These are phyloP conservation scores for Gavia stellata DNA, from an alignment of 2,113 vertebrate species.

Conservation along the genomic window DNA sequence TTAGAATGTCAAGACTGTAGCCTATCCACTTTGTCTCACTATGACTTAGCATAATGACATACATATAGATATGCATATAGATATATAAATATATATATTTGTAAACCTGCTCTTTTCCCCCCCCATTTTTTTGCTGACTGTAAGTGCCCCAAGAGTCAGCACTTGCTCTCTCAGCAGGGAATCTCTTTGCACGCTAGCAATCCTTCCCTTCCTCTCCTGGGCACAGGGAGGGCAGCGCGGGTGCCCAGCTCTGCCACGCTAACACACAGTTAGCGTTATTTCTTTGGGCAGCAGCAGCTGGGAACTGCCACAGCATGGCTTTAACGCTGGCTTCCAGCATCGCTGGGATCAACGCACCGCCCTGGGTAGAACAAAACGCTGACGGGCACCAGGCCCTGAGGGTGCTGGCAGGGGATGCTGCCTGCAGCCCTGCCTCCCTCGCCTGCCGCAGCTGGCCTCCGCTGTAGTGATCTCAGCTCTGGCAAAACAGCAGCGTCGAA, in stretches of 20 bases:
- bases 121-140: background rate
- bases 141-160: background rate
- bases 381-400: background rate
- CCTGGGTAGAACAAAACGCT: background rate
- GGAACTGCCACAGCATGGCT: background rate
- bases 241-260: background rate
- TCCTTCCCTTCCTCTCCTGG: background rate
- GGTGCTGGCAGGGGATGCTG: background rate
- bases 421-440: background rate
- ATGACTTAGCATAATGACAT: background rate
- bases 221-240: fast-evolving
- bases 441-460: background rate
- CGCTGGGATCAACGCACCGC: background rate
- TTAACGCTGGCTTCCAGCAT: background rate
- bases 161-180: background rate
- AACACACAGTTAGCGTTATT: background rate
- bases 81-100: background rate
- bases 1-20: background rate
- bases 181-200: background rate
- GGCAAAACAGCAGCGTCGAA: background rate
- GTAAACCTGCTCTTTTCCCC: fast-evolving
- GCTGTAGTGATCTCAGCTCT: background rate
- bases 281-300: background rate
- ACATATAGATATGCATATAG: background rate
- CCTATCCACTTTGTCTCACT: background rate